A percentile compares a stretch with the other conserved stretches of the same genome.
Evolutionary conservation across 2,797 vertebrate species (phyloP).

Genomic region (Podargus strigoides): DNA sequence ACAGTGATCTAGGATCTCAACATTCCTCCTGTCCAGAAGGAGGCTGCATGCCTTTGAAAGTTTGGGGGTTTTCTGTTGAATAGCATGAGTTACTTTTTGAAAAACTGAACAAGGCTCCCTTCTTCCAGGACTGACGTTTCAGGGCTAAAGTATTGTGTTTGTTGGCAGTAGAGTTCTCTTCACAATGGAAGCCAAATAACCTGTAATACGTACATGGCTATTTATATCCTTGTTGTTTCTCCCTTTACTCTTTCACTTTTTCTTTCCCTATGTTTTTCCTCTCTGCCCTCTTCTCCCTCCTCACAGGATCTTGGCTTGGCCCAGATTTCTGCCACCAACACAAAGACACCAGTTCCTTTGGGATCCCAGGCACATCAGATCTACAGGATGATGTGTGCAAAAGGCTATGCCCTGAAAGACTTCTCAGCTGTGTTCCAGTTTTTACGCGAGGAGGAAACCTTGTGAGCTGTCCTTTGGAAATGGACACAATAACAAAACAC

Average conservation of each 20-base stretch:
- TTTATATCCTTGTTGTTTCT: neutral
- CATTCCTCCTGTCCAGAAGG: neutral
- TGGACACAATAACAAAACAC: constrained; percentile 45
- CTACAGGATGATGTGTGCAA: constrained; percentile 95
- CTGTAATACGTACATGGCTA: neutral
- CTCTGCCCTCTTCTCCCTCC: neutral
- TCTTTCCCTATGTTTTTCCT: neutral
- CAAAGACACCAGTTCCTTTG: constrained; percentile 88
- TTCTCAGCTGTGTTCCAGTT: constrained; percentile 98
- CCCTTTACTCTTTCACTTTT: neutral
- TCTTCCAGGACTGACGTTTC: neutral
- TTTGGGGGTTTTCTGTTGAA: neutral
- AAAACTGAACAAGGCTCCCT: neutral
- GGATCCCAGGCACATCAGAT: constrained; percentile 95
- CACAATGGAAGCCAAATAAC: neutral
- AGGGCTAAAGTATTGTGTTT: neutral
- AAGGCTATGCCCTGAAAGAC: constrained; percentile 94
- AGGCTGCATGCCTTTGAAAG: neutral
- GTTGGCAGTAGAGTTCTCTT: neutral
- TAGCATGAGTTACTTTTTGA: neutral
- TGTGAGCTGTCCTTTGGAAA: constrained; percentile 70
- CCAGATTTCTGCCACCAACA: constrained; percentile 92
- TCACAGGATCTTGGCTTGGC: constrained; percentile 91
- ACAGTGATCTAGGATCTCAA: neutral
- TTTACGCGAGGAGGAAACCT: constrained; percentile 86